phyloP scores from a whole-genome alignment of 2,113 vertebrate species.

The Polyodon spathula region DNA sequence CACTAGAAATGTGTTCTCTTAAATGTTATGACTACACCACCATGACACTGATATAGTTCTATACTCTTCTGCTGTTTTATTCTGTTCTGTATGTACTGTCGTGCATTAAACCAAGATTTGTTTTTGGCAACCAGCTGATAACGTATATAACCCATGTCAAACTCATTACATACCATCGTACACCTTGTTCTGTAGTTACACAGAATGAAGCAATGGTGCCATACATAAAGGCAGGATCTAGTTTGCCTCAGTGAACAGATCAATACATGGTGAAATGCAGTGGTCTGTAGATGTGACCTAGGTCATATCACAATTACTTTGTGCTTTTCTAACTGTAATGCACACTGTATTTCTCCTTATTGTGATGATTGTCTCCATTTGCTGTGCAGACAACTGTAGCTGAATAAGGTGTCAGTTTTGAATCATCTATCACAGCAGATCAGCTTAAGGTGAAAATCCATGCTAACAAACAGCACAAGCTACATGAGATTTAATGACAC shows the following conservation, averaged over 20 bases:
- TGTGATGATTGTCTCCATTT: background rate
- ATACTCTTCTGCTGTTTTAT: too few species aligned
- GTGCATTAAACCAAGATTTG: too few species aligned
- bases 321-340: constrained; percentile 2
- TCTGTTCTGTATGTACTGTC: too few species aligned
- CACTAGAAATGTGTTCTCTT: too few species aligned
- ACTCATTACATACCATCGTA: background rate
- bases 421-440: background rate
- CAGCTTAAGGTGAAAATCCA: background rate
- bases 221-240: background rate
- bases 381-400: background rate
- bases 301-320: constrained; percentile 3
- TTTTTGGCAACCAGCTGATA: too few species aligned
- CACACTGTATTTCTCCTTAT: background rate
- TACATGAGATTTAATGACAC: background rate
- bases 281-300: background rate
- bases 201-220: constrained; percentile 6
- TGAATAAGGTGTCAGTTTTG: background rate
- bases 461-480: background rate
- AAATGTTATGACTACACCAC: too few species aligned
- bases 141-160: background rate
- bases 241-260: background rate
- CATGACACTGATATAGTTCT: too few species aligned
- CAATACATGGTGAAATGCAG: constrained; percentile 1
- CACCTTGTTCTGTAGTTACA: constrained; percentile 1